A percentile compares a stretch with the other conserved stretches of the same genome.
Evolutionary conservation across 1,140 invertebrate species (phyloP).

Genomic region (Cardiocondyla obscurior): DNA sequence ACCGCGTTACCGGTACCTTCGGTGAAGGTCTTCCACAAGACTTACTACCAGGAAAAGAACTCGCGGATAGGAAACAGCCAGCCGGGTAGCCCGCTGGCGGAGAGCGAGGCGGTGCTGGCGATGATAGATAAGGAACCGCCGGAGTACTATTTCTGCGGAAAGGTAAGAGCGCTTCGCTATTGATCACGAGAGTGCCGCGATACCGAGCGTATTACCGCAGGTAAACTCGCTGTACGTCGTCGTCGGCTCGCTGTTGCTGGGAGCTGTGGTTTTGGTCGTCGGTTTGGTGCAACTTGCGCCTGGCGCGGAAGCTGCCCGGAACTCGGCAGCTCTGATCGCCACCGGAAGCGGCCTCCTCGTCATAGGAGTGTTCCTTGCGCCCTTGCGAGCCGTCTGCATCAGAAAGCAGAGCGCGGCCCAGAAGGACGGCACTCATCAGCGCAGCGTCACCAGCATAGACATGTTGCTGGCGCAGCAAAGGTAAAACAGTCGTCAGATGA

Average conservation of each 20-base stretch:
- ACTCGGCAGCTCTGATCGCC: conserved; percentile 88
- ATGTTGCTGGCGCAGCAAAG: conserved; percentile 81
- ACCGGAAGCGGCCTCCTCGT: conserved; percentile 86
- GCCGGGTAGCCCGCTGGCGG: conserved; percentile 79
- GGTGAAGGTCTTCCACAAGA: conserved; percentile 82
- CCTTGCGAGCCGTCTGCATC: conserved; percentile 79
- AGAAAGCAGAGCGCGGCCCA: conserved; percentile 76
- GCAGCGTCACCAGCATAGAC: conserved; percentile 81
- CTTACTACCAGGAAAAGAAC: conserved; percentile 81
- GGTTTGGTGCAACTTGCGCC: conserved; percentile 91
- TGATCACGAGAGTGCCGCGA: too few relatives aligned
- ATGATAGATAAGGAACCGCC: conserved; percentile 82
- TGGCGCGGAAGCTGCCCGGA: conserved; percentile 90
- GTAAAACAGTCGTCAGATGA: conserved; percentile 58
- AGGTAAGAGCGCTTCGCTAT: conserved; percentile 81
- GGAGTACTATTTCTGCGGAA: conserved; percentile 89
- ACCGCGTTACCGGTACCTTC: conserved; percentile 82
- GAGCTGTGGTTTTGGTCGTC: conserved; percentile 90
- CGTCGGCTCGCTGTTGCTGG: conserved; percentile 89
- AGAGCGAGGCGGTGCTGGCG: conserved; percentile 78
- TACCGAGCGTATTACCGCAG: conserved; percentile 77
- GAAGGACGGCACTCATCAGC: conserved; percentile 80
- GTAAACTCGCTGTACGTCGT: conserved; percentile 89
- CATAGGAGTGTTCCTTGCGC: conserved; percentile 75
- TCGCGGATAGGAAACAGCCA: conserved; percentile 79